These are phyloP conservation scores for Crenichthys baileyi DNA, from an alignment of 2,797 vertebrate genomes.

Conservation along the genomic window DNA sequence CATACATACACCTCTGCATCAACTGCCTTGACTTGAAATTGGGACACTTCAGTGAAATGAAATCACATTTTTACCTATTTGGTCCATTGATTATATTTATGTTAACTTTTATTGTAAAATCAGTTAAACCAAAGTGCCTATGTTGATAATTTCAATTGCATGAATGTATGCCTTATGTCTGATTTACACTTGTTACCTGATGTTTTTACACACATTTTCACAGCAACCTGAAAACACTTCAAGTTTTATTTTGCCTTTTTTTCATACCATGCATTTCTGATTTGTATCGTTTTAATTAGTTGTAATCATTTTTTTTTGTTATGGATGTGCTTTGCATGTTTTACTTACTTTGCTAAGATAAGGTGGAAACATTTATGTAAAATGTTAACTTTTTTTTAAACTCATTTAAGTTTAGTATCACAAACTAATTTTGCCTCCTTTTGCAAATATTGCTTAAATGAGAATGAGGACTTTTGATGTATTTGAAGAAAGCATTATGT, in stretches of 20 bases:
- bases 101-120: constrained; percentile 32
- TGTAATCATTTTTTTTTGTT: constrained; percentile 70
- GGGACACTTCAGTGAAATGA: constrained; percentile 9
- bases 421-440: constrained; percentile 66
- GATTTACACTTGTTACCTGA: constrained; percentile 40
- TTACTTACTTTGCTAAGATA: constrained; percentile 69
- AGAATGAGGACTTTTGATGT: constrained; percentile 60
- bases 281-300: constrained; percentile 58
- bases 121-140: constrained; percentile 57
- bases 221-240: constrained; percentile 52
- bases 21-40: constrained; percentile 29
- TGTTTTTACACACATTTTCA: constrained; percentile 54
- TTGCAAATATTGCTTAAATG: constrained; percentile 63
- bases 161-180: constrained; percentile 62
- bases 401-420: constrained; percentile 54
- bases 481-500: constrained; percentile 74
- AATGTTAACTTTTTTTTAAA: constrained; percentile 46
- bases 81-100: constrained; percentile 40
- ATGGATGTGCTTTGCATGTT: constrained; percentile 79
- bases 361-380: constrained; percentile 47
- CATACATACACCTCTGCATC: constrained; percentile 30
- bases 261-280: constrained; percentile 51
- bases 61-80: constrained; percentile 24
- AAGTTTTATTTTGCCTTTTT: constrained; percentile 60
- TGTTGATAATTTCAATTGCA: constrained; percentile 48